Evolutionary conservation across 1,140 invertebrate species (phyloP).

Genomic region (Cyclargus thomasi): DNA sequence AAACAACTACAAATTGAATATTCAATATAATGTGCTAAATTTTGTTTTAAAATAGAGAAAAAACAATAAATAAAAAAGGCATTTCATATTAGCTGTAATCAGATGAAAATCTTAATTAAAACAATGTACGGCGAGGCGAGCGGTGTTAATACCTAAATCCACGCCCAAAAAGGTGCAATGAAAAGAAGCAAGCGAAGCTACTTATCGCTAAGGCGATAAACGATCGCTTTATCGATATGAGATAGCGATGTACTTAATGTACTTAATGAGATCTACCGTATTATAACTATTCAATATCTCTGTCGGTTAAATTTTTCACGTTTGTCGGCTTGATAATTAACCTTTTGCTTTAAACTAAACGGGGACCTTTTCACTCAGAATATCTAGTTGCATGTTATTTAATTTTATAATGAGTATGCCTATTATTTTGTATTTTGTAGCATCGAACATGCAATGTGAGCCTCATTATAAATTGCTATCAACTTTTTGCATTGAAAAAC

Average conservation of each 20-base stretch:
- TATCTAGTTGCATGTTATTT: not conserved
- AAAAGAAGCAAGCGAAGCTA: not conserved
- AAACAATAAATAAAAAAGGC: too few species aligned
- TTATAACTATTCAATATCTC: not conserved
- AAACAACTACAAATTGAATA: too few species aligned
- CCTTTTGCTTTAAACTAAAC: not conserved
- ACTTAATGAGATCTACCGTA: not conserved
- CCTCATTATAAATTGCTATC: not conserved
- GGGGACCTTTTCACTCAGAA: not conserved
- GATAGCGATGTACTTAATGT: not conserved
- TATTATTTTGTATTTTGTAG: not conserved
- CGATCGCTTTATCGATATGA: not conserved
- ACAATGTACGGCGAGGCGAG: not conserved
- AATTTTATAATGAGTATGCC: not conserved
- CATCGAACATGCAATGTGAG: not conserved
- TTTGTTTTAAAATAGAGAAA: too few species aligned
- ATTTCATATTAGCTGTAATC: not conserved
- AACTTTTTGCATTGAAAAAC: not conserved
- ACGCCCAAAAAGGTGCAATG: slow-evolving; percentile 6
- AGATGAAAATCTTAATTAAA: not conserved
- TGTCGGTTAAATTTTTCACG: not conserved
- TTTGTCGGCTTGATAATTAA: not conserved
- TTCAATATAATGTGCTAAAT: too few species aligned
- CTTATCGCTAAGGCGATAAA: slow-evolving; percentile 7
- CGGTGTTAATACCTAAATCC: not conserved